Evolutionary conservation across 1,140 invertebrate species (phyloP), one percentile per base, ranked within the genome.

Genomic region (Musca domestica): DNA sequence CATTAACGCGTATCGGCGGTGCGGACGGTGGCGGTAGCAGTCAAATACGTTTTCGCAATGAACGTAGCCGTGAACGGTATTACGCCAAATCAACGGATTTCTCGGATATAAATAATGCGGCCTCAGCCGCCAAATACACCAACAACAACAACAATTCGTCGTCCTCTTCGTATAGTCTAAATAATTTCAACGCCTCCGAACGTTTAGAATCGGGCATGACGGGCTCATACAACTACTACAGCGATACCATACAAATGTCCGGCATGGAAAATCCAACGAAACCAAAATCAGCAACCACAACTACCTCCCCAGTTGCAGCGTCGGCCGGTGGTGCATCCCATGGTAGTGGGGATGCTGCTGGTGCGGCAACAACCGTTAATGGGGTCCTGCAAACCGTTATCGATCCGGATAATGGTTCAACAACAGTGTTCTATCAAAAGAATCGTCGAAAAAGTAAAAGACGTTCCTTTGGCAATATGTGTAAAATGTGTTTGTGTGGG

Each of bases 31-130:
- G 74, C 73, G 78, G 78, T 72, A 73, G 74, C 73, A 78, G 78
- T 71, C 76, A 80, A 73, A 74, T 81, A 76, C 78, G 76, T 76
- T 75, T 79, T 74, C 77, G 78, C 76, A 81, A 81, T 79, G 78
- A 81, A 70, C 76, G 78, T 64, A 80, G 76, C 72, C 75, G 78
- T 74, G 78, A 81, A 70, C 78, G 78, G 34, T 27, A 17, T 20
- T 22, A 17, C 71, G 73, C 74, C 19, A 76, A 74, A 72, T 71
- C 73, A 71, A 72, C 72, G 17, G 71, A 71, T 70, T 75, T 66
- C 67, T 34, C 23, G 46, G 46, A 47, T 27, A 47, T 64, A 49
- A 63, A 63, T 64, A 68, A 58, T 58, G 58, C 67, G 58, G 67
- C 67, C 19, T 41, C 54, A 54, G 46, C 63, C 52, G 64, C 56